phyloP scores from a whole-genome alignment of 2,113 vertebrate species.

The Anoura caudifer region DNA sequence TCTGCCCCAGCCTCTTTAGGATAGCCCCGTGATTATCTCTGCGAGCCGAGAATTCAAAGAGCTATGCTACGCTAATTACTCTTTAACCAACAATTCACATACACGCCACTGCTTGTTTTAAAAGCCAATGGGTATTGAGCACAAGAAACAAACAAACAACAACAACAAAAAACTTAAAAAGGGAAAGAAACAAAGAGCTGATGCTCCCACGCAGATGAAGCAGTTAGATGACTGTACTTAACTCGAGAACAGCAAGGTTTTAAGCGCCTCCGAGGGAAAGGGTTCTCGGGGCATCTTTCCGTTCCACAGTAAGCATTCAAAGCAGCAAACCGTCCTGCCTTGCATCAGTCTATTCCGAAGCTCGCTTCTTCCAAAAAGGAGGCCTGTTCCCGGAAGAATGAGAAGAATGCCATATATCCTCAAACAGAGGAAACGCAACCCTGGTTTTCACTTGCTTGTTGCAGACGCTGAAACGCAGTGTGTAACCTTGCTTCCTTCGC shows the following conservation, averaged over 20 bases:
- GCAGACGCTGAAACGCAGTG: background rate
- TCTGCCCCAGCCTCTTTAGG: background rate
- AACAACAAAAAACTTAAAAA: background rate
- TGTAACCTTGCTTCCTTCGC: background rate
- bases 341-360: background rate
- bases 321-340: background rate
- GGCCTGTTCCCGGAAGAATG: background rate
- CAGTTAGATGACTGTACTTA: background rate
- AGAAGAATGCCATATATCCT: background rate
- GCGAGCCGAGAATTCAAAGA: background rate
- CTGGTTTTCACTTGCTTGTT: background rate
- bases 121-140: background rate
- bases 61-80: accelerated
- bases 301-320: background rate
- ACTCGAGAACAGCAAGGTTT: background rate
- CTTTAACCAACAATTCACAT: too few relatives aligned
- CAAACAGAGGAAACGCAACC: background rate
- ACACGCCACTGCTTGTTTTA: background rate
- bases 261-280: background rate
- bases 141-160: background rate
- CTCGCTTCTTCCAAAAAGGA: background rate
- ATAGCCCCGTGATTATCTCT: background rate
- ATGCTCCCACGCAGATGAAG: background rate
- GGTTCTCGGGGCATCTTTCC: background rate
- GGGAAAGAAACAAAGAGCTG: background rate